Base-by-base conservation (phyloP, 2,113 vertebrate species). In the Amblyopsis rosae region DNA sequence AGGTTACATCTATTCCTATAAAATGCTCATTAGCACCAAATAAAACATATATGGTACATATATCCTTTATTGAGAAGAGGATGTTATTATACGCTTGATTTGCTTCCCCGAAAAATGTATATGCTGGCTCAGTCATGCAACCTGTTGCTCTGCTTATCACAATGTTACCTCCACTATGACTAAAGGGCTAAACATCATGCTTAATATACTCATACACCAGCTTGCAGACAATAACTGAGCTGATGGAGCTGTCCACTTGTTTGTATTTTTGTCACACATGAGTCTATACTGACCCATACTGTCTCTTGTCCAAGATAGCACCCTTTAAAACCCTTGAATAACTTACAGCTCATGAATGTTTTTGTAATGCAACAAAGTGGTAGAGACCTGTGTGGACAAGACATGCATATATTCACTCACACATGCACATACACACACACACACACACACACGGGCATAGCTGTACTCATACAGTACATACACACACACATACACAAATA, bases 1-100 rank as follows among this genome's bases (percentile, higher is more conserved):
- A 46, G 12, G 35, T 50, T 48, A 70, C 59, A 75, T 10, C 63
- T 53, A 83, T 69, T 74, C 76, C 80, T 86, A 87, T 72, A 85
- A 82, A 75, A 75, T 16, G 67, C 65, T 78, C 47, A 15, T 78
- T 80, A 83, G 83, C 83, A 89, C 82, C 83, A 67, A 86, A 70
- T 64, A 77, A 73, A 78, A 60, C 19, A 55, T 26, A 49, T 2
- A 54, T 50, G 59, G 65, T 59, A 70, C 59, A n/a, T 48, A 16
- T 9, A 17, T 47, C 35, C 35, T 41, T 41, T 41, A 41, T 41
- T 41, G 35, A 41, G 35, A 41, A 41, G 35, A 41, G 35, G 35
- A 41, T 8, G 7, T 8, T 6, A 41, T 41, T 41, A 41, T 41
- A 41, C 35, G 35, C 35, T 41, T 41, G 35, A 41, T 41, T 41